Percentiles rank a stretch among this genome's conserved stretches.
These are phyloP conservation scores for Acanthosepion pharaonis DNA, from an alignment of 2,888 invertebrate genomes.

Conservation along the genomic window DNA sequence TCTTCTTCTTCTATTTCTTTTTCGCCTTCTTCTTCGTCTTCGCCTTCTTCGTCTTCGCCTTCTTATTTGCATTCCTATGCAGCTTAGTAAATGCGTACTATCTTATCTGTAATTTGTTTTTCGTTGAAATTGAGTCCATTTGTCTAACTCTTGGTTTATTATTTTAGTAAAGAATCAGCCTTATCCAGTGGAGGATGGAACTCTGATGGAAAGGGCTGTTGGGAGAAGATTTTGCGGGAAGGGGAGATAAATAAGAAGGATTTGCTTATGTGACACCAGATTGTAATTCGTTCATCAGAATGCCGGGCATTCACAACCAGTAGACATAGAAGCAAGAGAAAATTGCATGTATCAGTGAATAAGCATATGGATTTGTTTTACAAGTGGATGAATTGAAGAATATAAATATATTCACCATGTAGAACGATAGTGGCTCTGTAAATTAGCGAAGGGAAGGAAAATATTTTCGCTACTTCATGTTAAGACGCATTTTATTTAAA, in stretches of 20 bases:
- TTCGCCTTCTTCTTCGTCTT: not conserved
- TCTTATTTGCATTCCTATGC: not conserved
- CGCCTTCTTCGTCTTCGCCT: not conserved
- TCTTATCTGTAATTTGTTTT: not conserved
- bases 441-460: not conserved
- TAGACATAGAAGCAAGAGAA: not conserved
- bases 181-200: too few relatives aligned
- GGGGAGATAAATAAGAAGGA: not conserved
- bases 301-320: not conserved
- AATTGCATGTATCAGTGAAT: too few relatives aligned
- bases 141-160: not conserved
- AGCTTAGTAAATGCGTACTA: not conserved
- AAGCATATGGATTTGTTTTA: too few relatives aligned
- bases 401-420: not conserved
- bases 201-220: not conserved
- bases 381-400: too few relatives aligned
- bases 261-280: not conserved
- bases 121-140: not conserved
- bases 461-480: not conserved
- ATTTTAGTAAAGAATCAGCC: not conserved
- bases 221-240: not conserved
- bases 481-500: too few relatives aligned
- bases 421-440: not conserved
- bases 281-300: not conserved
- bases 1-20: not conserved